These are phyloP conservation scores for Caerostris extrusa DNA, from an alignment of 1,140 invertebrate genomes.

Conservation along the genomic window DNA sequence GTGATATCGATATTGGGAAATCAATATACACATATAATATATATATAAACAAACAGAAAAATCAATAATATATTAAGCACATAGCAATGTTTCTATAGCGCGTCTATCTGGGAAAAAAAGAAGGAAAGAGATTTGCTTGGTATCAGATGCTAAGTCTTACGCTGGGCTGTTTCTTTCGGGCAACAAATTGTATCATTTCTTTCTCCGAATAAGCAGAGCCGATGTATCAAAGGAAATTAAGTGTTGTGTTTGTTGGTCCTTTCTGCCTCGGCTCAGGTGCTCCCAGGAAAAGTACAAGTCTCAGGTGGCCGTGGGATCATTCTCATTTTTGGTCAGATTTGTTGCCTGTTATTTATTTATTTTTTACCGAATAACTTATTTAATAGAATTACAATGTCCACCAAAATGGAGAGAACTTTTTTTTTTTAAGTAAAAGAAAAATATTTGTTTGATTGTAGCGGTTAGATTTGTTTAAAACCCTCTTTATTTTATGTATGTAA, in stretches of 20 bases:
- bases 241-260: slow-evolving; percentile 17
- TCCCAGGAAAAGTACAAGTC: neutral
- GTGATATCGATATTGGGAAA: too few relatives aligned
- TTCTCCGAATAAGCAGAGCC: neutral
- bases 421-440: too few relatives aligned
- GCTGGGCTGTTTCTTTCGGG: neutral
- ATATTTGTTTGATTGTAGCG: too few relatives aligned
- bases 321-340: neutral
- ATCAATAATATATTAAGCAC: too few relatives aligned
- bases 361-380: neutral
- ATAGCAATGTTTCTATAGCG: too few relatives aligned
- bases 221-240: slow-evolving; percentile 39
- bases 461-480: too few relatives aligned
- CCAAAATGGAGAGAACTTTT: too few relatives aligned
- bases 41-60: too few relatives aligned
- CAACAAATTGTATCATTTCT: neutral
- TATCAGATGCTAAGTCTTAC: neutral
- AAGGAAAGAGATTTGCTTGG: neutral
- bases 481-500: too few relatives aligned
- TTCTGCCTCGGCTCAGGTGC: slow-evolving; percentile 1
- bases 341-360: neutral
- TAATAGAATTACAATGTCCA: neutral
- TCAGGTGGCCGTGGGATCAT: slow-evolving; percentile 4
- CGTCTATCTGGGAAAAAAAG: too few relatives aligned
- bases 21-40: too few relatives aligned